phyloP scores from a whole-genome alignment of 2,113 vertebrate genomes.

The Ptychochromis oligacanthus region DNA sequence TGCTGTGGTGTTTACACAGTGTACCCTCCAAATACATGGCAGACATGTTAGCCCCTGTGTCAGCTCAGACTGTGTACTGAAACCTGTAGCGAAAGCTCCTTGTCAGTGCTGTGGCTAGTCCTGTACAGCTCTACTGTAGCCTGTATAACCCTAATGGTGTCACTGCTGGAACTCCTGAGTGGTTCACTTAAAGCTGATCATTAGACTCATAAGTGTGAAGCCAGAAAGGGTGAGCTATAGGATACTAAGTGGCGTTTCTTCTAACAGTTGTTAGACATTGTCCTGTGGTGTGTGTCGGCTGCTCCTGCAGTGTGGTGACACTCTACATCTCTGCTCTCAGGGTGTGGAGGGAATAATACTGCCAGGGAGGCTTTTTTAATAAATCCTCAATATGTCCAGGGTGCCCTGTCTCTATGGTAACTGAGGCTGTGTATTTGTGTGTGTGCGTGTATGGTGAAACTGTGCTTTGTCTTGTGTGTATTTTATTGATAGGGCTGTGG shows the following conservation, averaged over 20 bases:
- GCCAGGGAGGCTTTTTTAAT: conserved; percentile 72
- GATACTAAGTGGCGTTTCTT: not conserved
- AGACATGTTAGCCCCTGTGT: not conserved
- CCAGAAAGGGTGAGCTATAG: not conserved
- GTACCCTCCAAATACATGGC: conserved; percentile 36
- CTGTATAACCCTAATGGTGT: conserved; percentile 15
- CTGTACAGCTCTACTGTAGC: not conserved
- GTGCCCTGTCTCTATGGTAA: conserved; percentile 81
- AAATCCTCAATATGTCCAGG: conserved; percentile 73
- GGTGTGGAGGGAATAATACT: conserved; percentile 57
- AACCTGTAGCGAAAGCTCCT: conserved; percentile 12
- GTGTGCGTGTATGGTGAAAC: conserved; percentile 12
- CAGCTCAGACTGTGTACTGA: not conserved
- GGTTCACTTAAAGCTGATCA: conserved; percentile 2
- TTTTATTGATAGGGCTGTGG: conserved; percentile 23
- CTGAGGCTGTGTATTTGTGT: conserved; percentile 52
- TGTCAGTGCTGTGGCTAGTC: not conserved
- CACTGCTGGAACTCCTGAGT: conserved; percentile 3
- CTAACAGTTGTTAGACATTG: conserved; percentile 5
- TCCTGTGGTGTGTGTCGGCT: conserved; percentile 12
- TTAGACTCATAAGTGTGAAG: conserved; percentile 26
- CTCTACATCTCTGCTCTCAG: conserved; percentile 51
- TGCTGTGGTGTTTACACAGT: conserved; percentile 11
- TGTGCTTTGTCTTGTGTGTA: conserved; percentile 48
- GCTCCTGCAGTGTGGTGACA: conserved; percentile 48